Evolutionary conservation across 1,140 invertebrate species (phyloP), one percentile per base, ranked within the genome.

Genomic region (Plectrocnemia conspersa): DNA sequence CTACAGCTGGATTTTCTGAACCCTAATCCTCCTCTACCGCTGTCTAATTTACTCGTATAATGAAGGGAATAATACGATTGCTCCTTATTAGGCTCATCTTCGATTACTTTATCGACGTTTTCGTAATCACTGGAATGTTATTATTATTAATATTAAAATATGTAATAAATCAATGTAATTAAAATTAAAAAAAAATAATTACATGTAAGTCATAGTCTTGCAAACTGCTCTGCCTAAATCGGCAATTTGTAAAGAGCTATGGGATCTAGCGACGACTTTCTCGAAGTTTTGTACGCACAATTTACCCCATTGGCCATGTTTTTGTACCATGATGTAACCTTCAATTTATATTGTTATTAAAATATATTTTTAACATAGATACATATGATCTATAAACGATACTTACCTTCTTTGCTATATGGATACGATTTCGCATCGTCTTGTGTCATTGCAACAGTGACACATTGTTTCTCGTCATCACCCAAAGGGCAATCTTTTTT

Each of bases 391-490:
- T 40, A 7, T 40, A 6, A 40, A 40, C 6, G 7, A 40, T 44
- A 36, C 22, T 59, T 67, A 79, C 79, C 80, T 76, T 79, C 73
- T 54, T 79, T 75, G 56, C 78, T 74, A 65, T 82, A 82, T 4
- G 76, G 74, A 59, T 80, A 75, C 9, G 75, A 74, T 62, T 76
- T 73, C 32, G 78, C 78, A 48, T 71, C 65, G 45, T 74, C 67
- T 21, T 75, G 61, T 54, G 74, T 67, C 52, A 71, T 68, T 3
- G 76, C 73, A 11, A 79, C 67, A 2, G 76, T 76, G 4, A 80
- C 82, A 62, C 86, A 89, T 50, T 83, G 82, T 33, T 79, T 79
- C 68, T 93, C 91, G 68, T 94, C 91, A 65, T 91, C 89, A 1
- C 83, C 85, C 46, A 82, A 75, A 0, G 84, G 86, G 73, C 91